phyloP scores from a whole-genome alignment of 2,113 vertebrate genomes.

The Micronycteris hirsuta region DNA sequence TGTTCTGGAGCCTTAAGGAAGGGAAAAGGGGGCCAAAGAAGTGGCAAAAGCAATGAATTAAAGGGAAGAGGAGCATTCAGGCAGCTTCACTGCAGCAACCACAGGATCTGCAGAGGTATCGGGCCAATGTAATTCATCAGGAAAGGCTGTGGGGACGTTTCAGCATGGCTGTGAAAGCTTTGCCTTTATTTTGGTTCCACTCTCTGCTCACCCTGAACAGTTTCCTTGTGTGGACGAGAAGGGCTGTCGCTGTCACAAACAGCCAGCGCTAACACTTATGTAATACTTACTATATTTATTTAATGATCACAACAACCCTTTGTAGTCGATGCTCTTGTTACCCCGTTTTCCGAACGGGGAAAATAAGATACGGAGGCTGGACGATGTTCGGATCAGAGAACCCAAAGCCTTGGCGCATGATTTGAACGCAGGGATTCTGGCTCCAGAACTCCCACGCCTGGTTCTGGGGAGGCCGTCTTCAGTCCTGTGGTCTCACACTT shows the following conservation, averaged over 20 bases:
- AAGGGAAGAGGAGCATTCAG: background rate
- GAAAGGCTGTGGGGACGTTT: background rate
- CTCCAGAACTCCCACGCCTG: background rate
- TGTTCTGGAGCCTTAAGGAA: background rate
- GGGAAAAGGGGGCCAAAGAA: background rate
- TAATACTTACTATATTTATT: background rate
- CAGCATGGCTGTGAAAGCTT: background rate
- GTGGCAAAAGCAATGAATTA: background rate
- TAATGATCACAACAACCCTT: background rate
- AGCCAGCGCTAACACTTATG: background rate
- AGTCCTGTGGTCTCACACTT: background rate
- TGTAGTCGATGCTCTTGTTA: background rate
- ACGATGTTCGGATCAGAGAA: background rate
- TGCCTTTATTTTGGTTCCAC: background rate
- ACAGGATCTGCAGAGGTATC: background rate
- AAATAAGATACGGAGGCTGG: background rate
- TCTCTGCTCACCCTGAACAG: background rate
- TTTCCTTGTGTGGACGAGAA: background rate
- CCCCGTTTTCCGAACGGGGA: background rate
- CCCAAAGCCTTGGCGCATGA: background rate
- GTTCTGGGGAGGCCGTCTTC: too few relatives aligned
- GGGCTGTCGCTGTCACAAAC: background rate
- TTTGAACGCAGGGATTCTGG: background rate
- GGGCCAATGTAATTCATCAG: background rate
- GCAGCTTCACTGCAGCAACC: background rate